A percentile compares a stretch with the other conserved stretches of the same genome.
Evolutionary conservation across 1,140 invertebrate species (phyloP).

Genomic region (Archivesica marissinica): DNA sequence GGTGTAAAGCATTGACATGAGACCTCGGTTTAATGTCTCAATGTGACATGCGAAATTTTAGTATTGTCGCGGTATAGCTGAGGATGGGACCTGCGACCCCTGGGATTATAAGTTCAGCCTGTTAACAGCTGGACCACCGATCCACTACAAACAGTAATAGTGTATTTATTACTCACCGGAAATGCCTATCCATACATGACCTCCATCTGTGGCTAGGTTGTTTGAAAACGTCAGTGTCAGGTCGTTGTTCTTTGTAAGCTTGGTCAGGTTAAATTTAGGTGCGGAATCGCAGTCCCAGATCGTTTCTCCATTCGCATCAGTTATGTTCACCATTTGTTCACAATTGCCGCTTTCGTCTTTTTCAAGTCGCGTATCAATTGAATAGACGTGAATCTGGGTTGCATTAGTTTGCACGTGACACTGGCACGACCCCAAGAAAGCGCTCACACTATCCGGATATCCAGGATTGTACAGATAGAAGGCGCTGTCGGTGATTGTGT

Average conservation of each 20-base stretch:
- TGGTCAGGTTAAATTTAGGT: neutral
- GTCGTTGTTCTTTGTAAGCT: neutral
- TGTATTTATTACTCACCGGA: neutral
- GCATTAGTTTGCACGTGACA: neutral
- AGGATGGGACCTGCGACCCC: too few species aligned
- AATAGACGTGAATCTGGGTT: neutral
- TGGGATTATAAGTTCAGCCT: too few species aligned
- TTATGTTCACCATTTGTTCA: neutral
- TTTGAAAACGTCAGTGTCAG: neutral
- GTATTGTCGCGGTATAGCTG: too few species aligned
- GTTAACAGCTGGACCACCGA: too few species aligned
- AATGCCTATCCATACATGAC: neutral
- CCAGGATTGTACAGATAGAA: neutral
- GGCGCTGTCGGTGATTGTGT: neutral
- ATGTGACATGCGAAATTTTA: too few species aligned
- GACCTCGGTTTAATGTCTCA: too few species aligned
- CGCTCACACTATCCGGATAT: neutral
- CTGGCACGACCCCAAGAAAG: neutral
- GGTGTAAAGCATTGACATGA: too few species aligned
- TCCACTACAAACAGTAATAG: too few species aligned
- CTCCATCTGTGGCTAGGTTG: neutral
- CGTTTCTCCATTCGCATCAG: neutral
- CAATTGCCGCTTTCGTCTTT: neutral
- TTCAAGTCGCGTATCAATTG: neutral
- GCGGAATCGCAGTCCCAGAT: neutral